Percentiles rank a stretch among this genome's conserved stretches.
These are phyloP conservation scores for Congeria kusceri DNA, from an alignment of 2,888 invertebrate genomes.

Conservation along the genomic window DNA sequence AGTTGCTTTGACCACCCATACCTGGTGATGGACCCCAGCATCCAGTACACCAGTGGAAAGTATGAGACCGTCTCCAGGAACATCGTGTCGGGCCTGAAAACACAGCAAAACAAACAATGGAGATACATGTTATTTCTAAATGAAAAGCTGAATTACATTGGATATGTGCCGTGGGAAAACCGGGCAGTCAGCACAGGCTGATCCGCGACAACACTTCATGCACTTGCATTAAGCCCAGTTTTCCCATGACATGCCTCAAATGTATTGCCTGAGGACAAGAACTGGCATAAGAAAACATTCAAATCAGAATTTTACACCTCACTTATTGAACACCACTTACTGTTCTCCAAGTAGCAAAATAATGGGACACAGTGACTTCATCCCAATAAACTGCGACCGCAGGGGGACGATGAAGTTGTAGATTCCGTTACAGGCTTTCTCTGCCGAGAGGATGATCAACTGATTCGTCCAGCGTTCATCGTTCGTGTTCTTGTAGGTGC, in stretches of 20 bases:
- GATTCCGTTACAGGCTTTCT: conserved; percentile 98
- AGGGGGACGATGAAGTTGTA: conserved; percentile 99
- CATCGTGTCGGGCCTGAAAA: conserved; percentile 84
- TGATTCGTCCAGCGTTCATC: conserved; percentile 98
- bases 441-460: conserved; percentile 98
- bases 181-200: too few species aligned
- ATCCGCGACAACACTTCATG: too few species aligned
- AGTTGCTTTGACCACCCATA: too few species aligned
- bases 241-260: too few species aligned
- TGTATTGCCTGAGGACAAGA: too few species aligned
- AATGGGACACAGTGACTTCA: conserved; percentile 97
- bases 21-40: conserved; percentile 98
- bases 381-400: conserved; percentile 96
- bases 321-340: conserved; percentile 81
- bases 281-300: too few species aligned
- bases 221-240: too few species aligned
- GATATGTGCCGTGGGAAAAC: too few species aligned
- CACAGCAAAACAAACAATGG: neutral
- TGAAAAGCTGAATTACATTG: too few species aligned
- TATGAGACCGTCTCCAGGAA: conserved; percentile 98
- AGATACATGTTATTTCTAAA: too few species aligned
- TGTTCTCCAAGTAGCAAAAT: conserved; percentile 95
- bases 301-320: too few species aligned
- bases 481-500: conserved; percentile 95
- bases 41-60: conserved; percentile 99